Conservation (phyloP, 35 echinoderm and acorn worm species). For the Apostichopus californicus region DNA sequence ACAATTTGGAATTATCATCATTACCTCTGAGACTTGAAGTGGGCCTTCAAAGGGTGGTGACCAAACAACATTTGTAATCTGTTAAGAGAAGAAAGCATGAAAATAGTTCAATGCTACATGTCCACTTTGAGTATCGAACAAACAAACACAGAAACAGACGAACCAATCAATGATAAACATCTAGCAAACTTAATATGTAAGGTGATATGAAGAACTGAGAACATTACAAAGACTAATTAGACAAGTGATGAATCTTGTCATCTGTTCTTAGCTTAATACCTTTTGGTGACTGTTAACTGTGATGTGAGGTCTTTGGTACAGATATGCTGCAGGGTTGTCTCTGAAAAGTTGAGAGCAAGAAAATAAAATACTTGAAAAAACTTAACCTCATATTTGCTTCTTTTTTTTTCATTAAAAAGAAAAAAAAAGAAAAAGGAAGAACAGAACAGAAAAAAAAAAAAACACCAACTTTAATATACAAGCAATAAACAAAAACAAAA, state of each 20-base stretch:
- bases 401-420: too few species aligned
- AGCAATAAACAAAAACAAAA: not conserved
- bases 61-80: conserved; percentile 87
- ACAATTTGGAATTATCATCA: too few species aligned
- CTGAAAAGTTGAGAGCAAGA: conserved; percentile 30
- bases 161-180: too few species aligned
- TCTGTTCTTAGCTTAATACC: conserved; percentile 31
- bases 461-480: not conserved
- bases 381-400: not conserved
- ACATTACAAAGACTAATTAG: too few species aligned
- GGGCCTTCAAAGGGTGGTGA: conserved; percentile 96
- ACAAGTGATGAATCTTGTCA: too few species aligned
- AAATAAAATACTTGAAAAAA: not conserved
- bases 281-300: conserved; percentile 67
- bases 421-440: too few species aligned
- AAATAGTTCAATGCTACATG: too few species aligned
- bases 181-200: too few species aligned
- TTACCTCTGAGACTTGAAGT: conserved; percentile 84
- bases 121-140: too few species aligned
- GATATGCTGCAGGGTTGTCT: conserved; percentile 77
- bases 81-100: conserved; percentile 12
- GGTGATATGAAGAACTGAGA: not conserved
- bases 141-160: too few species aligned
- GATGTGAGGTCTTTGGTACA: conserved; percentile 90
- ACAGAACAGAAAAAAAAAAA: too few species aligned